Percentiles rank a stretch among this genome's conserved stretches.
These are phyloP conservation scores for Ibycter americanus DNA, from an alignment of 2,797 vertebrate species.

Conservation along the genomic window DNA sequence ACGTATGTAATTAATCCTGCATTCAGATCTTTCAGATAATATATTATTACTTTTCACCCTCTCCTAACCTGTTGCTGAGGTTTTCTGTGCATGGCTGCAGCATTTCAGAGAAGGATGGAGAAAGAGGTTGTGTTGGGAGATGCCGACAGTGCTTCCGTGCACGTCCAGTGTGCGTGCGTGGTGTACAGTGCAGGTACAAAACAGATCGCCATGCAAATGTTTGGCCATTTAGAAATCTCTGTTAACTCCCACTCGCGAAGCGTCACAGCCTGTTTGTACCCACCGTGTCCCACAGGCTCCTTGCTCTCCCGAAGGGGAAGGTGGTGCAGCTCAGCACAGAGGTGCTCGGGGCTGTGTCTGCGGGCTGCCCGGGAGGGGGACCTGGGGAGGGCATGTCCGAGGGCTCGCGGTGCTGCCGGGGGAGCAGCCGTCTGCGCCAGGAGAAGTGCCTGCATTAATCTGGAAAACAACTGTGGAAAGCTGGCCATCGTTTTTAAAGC, in stretches of 20 bases:
- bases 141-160: fast-evolving
- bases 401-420: neutral
- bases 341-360: neutral
- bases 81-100: neutral
- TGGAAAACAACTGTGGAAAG: neutral
- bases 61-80: neutral
- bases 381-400: fast-evolving
- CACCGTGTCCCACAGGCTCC: fast-evolving
- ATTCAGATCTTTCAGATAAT: neutral
- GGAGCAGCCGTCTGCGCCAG: neutral
- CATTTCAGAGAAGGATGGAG: neutral
- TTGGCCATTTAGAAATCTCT: neutral
- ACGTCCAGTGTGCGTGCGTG: fast-evolving
- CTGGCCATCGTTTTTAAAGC: neutral
- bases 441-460: neutral
- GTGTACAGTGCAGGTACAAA: fast-evolving
- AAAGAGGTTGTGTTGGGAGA: neutral
- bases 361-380: neutral
- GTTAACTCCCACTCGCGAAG: neutral
- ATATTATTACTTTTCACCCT: neutral
- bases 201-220: neutral
- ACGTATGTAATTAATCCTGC: neutral
- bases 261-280: fast-evolving
- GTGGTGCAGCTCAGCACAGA: neutral
- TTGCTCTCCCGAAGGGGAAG: neutral